A percentile compares a stretch with the other conserved stretches of the same genome.
These are phyloP conservation scores for Sceliomorpha sp. DNA, from an alignment of 2,888 invertebrate species.

Conservation along the genomic window DNA sequence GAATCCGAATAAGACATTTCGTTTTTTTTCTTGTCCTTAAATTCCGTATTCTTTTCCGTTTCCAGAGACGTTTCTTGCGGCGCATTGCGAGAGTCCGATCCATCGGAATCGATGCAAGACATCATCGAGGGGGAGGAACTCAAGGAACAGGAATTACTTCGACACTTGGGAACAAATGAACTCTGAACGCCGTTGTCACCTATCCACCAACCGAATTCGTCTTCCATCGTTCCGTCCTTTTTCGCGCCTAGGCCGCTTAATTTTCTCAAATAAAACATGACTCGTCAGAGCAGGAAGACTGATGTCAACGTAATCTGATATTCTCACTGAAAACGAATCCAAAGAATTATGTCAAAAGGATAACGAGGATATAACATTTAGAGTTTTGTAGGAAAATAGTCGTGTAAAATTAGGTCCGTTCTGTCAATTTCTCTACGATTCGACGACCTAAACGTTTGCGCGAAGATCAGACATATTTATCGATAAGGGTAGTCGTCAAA, in stretches of 20 bases:
- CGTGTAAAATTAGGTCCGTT: no score
- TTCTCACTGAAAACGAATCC: slow-evolving; percentile 10
- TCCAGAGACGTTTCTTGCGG: slow-evolving; percentile 45
- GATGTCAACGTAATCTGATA: neutral
- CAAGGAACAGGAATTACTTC: slow-evolving; percentile 52
- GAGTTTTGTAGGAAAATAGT: no score
- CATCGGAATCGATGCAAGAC: slow-evolving; percentile 62
- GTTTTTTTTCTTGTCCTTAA: slow-evolving; percentile 52
- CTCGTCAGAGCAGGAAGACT: slow-evolving; percentile 2
- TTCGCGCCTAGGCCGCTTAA: slow-evolving; percentile 35
- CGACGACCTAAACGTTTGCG: no score
- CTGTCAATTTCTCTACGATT: no score
- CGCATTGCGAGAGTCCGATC: slow-evolving; percentile 54
- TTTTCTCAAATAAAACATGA: slow-evolving; percentile 66
- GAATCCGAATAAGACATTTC: slow-evolving; percentile 60
- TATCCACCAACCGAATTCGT: slow-evolving; percentile 75
- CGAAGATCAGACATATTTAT: no score
- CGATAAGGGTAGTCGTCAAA: slow-evolving; percentile 7
- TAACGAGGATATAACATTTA: no score
- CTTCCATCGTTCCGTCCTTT: slow-evolving; percentile 37
- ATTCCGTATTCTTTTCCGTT: slow-evolving; percentile 37
- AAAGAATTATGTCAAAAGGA: no score
- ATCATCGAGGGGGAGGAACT: slow-evolving; percentile 61
- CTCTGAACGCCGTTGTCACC: slow-evolving; percentile 36
- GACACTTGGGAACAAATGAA: slow-evolving; percentile 38